Evolutionary conservation across 2,113 vertebrate species (phyloP).

Genomic region (Saguinus midas): DNA sequence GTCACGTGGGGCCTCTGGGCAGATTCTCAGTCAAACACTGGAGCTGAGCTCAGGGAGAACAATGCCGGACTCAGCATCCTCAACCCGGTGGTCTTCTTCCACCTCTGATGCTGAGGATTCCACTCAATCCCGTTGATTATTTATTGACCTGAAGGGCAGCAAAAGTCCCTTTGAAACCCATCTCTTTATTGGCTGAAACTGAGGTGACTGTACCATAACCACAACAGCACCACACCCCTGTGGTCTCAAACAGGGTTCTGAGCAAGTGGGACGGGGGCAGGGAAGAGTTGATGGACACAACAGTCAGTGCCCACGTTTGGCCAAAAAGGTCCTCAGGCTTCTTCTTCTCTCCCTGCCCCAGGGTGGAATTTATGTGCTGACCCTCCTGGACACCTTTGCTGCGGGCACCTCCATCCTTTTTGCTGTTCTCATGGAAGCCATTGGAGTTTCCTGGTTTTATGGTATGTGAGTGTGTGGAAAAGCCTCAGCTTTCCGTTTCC

Average conservation of each 20-base stretch:
- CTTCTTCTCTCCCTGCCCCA: slow-evolving; percentile 70
- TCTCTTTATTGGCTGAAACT: neutral
- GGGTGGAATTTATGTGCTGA: slow-evolving; percentile 98
- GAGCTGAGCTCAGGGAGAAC: neutral
- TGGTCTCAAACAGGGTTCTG: neutral
- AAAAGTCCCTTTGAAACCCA: neutral
- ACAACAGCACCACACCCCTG: accelerated
- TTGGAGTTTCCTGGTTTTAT: slow-evolving; percentile 99
- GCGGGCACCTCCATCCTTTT: slow-evolving; percentile 98
- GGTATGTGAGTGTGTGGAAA: slow-evolving; percentile 81
- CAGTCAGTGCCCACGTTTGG: neutral
- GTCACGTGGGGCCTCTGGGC: neutral
- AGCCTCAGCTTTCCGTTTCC: neutral
- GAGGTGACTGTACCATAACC: neutral
- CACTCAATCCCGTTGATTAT: neutral
- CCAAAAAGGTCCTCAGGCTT: neutral
- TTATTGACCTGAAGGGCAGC: neutral
- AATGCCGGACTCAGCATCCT: accelerated
- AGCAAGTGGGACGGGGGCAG: neutral
- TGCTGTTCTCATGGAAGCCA: slow-evolving; percentile 95
- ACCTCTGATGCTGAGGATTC: neutral
- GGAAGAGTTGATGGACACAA: accelerated
- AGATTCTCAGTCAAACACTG: neutral
- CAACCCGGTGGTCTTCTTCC: neutral
- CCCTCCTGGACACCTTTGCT: slow-evolving; percentile 96